These are phyloP conservation scores for Aphis gossypii DNA, from an alignment of 1,140 invertebrate genomes.

Conservation along the genomic window DNA sequence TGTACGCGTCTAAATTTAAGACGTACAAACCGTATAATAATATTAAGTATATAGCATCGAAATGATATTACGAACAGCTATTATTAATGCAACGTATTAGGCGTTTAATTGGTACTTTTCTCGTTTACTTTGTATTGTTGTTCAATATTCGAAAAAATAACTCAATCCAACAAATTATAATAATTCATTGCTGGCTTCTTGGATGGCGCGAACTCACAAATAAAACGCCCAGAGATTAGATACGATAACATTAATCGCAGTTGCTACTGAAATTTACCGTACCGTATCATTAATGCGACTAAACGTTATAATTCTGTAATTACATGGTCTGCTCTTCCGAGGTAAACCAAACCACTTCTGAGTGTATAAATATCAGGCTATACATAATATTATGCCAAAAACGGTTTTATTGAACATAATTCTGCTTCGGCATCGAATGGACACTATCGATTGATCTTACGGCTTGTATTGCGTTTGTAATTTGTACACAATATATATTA, in stretches of 20 bases:
- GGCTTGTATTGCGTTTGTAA: neutral
- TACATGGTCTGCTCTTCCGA: neutral
- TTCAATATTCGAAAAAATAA: neutral
- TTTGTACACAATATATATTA: neutral
- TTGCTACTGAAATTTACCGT: slow-evolving; percentile 14
- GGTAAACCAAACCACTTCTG: neutral
- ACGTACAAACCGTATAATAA: neutral
- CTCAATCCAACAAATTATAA: neutral
- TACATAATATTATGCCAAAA: neutral
- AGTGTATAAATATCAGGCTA: neutral
- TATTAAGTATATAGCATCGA: neutral
- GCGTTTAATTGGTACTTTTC: neutral
- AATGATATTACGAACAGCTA: neutral
- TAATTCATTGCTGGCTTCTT: neutral
- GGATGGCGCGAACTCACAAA: neutral
- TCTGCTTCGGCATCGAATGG: neutral
- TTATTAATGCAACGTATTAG: neutral
- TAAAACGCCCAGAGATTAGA: neutral
- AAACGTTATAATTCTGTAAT: slow-evolving; percentile 5
- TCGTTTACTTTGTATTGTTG: neutral
- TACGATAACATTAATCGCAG: neutral
- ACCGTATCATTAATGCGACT: neutral
- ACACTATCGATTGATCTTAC: neutral
- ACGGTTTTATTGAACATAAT: neutral
- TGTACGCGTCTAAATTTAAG: neutral